Evolutionary conservation across 2,113 vertebrate species (phyloP), one percentile per base, ranked within the genome.

Genomic region (Neolamprologus tretocephalus): DNA sequence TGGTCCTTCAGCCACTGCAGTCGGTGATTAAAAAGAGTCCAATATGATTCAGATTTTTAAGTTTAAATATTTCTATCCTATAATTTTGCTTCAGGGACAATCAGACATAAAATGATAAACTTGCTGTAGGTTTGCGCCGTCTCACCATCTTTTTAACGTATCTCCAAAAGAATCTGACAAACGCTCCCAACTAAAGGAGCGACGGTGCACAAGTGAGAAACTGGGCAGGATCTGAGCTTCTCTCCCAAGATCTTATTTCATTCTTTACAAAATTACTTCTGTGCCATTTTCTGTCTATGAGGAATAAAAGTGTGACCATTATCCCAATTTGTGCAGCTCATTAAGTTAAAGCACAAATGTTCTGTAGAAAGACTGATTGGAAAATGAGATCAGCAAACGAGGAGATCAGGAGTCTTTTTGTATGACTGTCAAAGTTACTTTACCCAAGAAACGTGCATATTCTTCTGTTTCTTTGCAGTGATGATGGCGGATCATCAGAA

Each of bases 181-280:
- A 75, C 0, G 26, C 71, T 75, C 42, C 23, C 16, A 75, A 47
- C 42, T 19, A 49, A 31, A 47, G 42, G 9, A 49, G 40, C 0
- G 40, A 28, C 4, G 6, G 23, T 19, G 71, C 71, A 75, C 21
- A 75, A 16, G 40, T 45, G 40, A 45, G 68, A 45, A 26, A 0
- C 13, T 17, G 13, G 40, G 40, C 3, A 73, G 68, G 13, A 47
- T 12, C 0, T 10, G 4, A 75, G 21, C 3, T 7, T 0, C 23
- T 47, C 40, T 28, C 9, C 23, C 40, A 28, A 47, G 23, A 26
- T 73, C 68, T 73, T 26, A 26, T 73, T 73, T 23, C 13, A 28
- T 73, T 73, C 13, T 47, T 47, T 47, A 5, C 21, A 2, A 26
- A 28, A 49, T 75, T 2, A 49, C 23, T 75, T 73, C 21, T 47